Evolutionary conservation across 2,797 vertebrate species (phyloP).

Genomic region (Pangasius sanitwongsei): DNA sequence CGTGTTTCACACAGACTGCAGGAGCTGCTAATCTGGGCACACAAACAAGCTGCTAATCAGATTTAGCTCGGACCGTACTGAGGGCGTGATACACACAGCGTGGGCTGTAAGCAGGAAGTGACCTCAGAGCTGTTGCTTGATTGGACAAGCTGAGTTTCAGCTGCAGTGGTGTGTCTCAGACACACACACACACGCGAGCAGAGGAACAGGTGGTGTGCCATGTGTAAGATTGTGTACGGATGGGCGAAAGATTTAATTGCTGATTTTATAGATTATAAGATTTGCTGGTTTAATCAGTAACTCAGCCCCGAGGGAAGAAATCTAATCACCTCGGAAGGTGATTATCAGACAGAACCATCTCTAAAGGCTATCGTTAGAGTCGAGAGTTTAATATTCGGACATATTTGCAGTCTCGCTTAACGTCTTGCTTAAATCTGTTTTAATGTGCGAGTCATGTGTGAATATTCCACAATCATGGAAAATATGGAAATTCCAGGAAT

Average conservation of each 20-base stretch:
- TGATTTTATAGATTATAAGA: conserved; percentile 55
- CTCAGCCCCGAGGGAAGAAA: neutral
- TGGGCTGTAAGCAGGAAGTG: neutral
- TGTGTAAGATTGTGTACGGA: neutral
- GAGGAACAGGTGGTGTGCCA: conserved; percentile 50
- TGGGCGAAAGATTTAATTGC: neutral
- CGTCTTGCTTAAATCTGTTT: neutral
- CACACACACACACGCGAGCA: neutral
- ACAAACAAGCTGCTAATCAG: conserved; percentile 54
- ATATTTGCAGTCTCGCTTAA: neutral
- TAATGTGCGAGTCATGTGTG: too few species aligned
- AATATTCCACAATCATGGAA: too few species aligned
- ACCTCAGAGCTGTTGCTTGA: neutral
- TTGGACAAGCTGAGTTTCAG: neutral
- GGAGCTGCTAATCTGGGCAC: conserved; percentile 43
- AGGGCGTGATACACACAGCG: neutral
- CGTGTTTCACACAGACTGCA: conserved; percentile 28
- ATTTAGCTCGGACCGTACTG: conserved; percentile 36
- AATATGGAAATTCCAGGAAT: too few species aligned
- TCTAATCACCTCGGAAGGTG: neutral
- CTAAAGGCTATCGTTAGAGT: neutral
- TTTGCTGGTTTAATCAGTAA: conserved; percentile 52
- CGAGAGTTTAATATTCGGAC: neutral
- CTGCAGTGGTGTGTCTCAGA: neutral
- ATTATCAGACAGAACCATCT: neutral